A percentile compares a stretch with the other conserved stretches of the same genome.
Conservation (phyloP, 2,797 vertebrate species). For the Galaxias olidus region DNA sequence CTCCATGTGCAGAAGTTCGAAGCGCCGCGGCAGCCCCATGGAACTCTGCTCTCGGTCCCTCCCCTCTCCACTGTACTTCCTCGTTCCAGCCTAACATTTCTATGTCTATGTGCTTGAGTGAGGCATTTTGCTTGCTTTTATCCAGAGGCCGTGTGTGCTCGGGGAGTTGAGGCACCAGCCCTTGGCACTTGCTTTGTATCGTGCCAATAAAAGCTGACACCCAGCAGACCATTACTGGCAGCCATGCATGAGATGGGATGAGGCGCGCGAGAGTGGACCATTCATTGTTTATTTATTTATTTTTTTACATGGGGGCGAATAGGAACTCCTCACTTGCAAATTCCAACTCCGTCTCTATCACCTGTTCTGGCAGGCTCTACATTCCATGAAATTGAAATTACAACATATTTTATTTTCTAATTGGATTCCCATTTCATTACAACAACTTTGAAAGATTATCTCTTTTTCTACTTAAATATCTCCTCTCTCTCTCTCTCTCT, state of each 20-base stretch:
- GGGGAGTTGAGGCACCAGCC: constrained; percentile 71
- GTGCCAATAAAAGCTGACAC: constrained; percentile 84
- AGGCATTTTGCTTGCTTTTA: constrained; percentile 83
- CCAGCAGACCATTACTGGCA: constrained; percentile 82
- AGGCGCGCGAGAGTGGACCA: constrained; percentile 76
- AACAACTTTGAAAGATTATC: too few species aligned
- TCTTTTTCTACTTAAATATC: too few species aligned
- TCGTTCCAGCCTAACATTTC: constrained; percentile 90
- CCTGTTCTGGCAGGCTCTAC: constrained; percentile 65
- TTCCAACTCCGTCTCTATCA: constrained; percentile 64
- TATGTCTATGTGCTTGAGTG: constrained; percentile 69
- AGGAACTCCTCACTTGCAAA: constrained; percentile 50
- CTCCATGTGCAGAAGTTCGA: constrained; percentile 84
- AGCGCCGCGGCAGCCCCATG: constrained; percentile 80
- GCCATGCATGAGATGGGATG: constrained; percentile 86
- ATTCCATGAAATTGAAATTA: constrained; percentile 64
- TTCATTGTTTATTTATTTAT: constrained; percentile 83
- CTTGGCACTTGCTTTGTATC: constrained; percentile 79
- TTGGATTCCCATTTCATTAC: too few species aligned
- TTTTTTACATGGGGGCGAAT: constrained; percentile 64
- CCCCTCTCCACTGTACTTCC: constrained; percentile 90
- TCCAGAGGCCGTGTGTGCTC: constrained; percentile 73
- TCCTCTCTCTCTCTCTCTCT: too few species aligned
- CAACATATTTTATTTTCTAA: constrained; percentile 32
- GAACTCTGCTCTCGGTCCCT: constrained; percentile 83